Conservation (phyloP, 1,140 invertebrate species). For the Drosophila orena region DNA sequence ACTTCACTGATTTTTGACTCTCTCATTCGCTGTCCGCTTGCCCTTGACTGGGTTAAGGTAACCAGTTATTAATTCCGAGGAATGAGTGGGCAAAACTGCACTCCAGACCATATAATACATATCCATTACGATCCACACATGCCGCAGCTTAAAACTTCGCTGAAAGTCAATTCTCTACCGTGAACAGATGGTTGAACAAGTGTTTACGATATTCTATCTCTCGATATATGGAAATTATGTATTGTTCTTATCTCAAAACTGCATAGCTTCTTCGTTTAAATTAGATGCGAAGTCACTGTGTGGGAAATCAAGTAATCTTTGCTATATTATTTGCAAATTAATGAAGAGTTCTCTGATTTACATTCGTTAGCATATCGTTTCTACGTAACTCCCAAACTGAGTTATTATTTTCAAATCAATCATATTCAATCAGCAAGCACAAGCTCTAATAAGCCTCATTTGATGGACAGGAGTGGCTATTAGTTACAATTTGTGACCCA, state of each 20-base stretch:
- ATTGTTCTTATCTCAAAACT: slow-evolving; percentile 33
- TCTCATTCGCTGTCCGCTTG: slow-evolving; percentile 16
- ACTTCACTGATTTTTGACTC: slow-evolving; percentile 11
- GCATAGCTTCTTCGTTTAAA: slow-evolving; percentile 19
- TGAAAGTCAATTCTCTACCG: not conserved
- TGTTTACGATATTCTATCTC: slow-evolving; percentile 30
- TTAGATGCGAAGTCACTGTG: slow-evolving; percentile 17
- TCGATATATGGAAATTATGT: slow-evolving; percentile 19
- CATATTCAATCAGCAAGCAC: slow-evolving; percentile 21
- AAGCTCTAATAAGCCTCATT: slow-evolving; percentile 17
- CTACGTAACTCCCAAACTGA: not conserved
- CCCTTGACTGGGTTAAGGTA: slow-evolving; percentile 59
- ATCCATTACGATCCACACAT: not conserved
- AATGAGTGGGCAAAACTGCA: slow-evolving; percentile 31
- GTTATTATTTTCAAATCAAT: slow-evolving; percentile 47
- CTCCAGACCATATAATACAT: not conserved
- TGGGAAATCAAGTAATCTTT: slow-evolving; percentile 16
- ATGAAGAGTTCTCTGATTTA: not conserved
- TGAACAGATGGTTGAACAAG: not conserved
- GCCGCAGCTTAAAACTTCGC: not conserved
- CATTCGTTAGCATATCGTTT: slow-evolving; percentile 12
- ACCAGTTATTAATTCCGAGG: slow-evolving; percentile 53
- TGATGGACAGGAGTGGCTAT: slow-evolving; percentile 41
- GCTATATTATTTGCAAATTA: slow-evolving; percentile 41
- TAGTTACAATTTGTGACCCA: slow-evolving; percentile 29